These are phyloP conservation scores for Opisthograptis luteolata DNA, from an alignment of 2,888 invertebrate genomes.

Conservation along the genomic window DNA sequence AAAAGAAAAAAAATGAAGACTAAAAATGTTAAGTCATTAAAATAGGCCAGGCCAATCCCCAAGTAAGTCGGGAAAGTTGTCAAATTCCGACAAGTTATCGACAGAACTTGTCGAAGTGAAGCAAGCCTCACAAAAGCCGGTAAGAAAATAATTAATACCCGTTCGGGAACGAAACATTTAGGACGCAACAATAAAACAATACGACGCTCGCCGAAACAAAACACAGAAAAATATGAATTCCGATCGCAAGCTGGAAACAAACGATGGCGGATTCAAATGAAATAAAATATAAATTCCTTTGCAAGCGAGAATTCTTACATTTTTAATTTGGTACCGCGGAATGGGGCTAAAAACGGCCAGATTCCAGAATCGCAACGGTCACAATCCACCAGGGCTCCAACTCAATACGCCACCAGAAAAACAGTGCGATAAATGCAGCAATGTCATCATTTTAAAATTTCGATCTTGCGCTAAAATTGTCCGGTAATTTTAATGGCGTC, in stretches of 20 bases:
- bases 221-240: conserved; percentile 85
- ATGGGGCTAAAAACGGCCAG: conserved; percentile 76
- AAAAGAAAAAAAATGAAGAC: no score
- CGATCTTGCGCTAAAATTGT: background rate
- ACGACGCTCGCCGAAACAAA: conserved; percentile 78
- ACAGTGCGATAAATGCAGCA: background rate
- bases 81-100: conserved; percentile 2
- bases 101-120: conserved; percentile 8
- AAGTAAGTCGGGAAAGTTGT: background rate
- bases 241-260: conserved; percentile 78
- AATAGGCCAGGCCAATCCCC: no score
- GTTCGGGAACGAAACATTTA: conserved; percentile 71
- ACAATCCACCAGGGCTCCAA: conserved; percentile 15
- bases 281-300: conserved; percentile 83
- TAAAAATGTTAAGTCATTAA: no score
- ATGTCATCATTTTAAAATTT: background rate
- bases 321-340: conserved; percentile 80
- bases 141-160: conserved; percentile 83
- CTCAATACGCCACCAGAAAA: conserved; percentile 10
- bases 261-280: conserved; percentile 84
- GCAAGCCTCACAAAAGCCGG: conserved; percentile 9
- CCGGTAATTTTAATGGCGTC: background rate
- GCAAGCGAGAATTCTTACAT: conserved; percentile 83
- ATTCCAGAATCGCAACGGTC: conserved; percentile 74
- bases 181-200: conserved; percentile 80